Base-by-base conservation (phyloP, 1,140 invertebrate species). In the Octopus sinensis region DNA sequence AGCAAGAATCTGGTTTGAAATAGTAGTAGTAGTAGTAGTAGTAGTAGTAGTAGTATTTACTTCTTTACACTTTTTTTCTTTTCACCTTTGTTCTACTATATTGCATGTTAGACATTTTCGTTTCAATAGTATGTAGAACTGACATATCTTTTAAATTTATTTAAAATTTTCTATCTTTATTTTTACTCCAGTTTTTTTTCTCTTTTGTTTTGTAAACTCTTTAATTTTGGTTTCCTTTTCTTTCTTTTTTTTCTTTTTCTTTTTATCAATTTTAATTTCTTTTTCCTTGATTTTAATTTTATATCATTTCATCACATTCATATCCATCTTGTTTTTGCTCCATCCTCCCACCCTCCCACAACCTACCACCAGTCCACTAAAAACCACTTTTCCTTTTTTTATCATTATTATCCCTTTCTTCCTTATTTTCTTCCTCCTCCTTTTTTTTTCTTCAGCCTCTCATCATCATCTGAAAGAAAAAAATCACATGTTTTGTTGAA, bases 81-180 rank as follows among this genome's bases (percentile, higher is more conserved):
- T 43, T 43, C 30, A 43, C 30, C 30, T 43, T 43, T 43, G 30
- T 43, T 43, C 30, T 43, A 43, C 30, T 43, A 43, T 43, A 43
- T 43, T 43, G 30, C 30, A 43, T 43, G 30, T 43, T 43, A 43
- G 30, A 43, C 30, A 52, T 76, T 78, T 79, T 78, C 79, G 80
- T 80, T 54, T 52, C 80, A 83, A 80, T 81, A 83, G 83, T 80
- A 83, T 53, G 51, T 81, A 81, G 83, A 81, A 83, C 81, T 80
- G 79, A 43, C 78, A 3, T 43, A 43, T 43, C 23, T 43, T 43
- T 43, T 43, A 43, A 43, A 43, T 43, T 43, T 43, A 43, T 76
- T 54, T 43, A 62, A 1, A 53, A 17, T 53, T 53, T 79, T 54
- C 23, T 12, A 51, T 43, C 30, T 23, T 6, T 23, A 79, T 23